Conservation (phyloP, 2,797 vertebrate genomes). For the Halcyon badia region DNA sequence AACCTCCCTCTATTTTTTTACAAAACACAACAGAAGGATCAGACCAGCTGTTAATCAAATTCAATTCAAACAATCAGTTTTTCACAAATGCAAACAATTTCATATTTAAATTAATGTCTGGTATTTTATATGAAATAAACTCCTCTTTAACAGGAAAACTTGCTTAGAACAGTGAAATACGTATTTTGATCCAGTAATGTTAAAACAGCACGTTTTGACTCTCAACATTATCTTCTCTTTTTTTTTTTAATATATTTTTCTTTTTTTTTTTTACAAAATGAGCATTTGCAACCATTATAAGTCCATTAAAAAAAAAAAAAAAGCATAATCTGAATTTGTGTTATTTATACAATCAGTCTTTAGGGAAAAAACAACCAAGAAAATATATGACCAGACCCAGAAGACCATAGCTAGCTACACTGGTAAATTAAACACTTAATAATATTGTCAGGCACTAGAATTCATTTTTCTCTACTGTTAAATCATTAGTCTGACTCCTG, state of each 20-base stretch:
- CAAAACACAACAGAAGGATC: background rate
- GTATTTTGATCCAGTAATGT: background rate
- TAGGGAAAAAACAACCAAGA: background rate
- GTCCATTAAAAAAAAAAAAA: background rate
- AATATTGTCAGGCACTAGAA: background rate
- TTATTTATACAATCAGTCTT: background rate
- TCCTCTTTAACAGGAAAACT: background rate
- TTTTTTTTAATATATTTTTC: accelerated
- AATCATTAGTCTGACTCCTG: background rate
- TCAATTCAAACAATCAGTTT: background rate
- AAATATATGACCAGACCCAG: background rate
- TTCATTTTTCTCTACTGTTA: background rate
- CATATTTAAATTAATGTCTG: background rate
- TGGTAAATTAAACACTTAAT: background rate
- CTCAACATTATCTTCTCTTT: background rate
- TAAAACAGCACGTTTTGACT: accelerated
- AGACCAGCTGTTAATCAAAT: background rate
- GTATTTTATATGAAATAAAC: background rate
- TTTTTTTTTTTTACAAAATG: background rate
- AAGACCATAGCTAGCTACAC: background rate
- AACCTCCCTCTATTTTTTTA: background rate
- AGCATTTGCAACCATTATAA: background rate
- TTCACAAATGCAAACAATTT: background rate
- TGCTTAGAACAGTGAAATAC: background rate
- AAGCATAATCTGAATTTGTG: accelerated